Conservation (phyloP, 2,113 vertebrate species). For the Crotalus horridus region DNA sequence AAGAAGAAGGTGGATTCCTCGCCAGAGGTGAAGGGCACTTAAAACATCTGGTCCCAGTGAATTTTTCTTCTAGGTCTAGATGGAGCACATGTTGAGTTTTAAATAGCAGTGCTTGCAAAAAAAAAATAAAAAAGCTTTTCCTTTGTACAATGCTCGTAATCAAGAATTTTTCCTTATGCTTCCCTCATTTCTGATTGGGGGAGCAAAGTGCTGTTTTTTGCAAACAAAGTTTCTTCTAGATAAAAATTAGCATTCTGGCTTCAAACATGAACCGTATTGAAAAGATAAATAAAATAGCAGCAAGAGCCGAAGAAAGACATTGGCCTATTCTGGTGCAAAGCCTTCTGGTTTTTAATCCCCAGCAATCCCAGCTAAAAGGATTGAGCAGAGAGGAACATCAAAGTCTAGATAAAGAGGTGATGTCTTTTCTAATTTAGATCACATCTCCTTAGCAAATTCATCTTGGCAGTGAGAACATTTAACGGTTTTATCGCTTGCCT, state of each 20-base stretch:
- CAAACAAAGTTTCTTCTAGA: neutral
- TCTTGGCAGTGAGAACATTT: slow-evolving; percentile 4
- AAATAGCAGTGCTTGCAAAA: neutral
- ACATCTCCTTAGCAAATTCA: slow-evolving; percentile 12
- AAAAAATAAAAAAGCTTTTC: neutral
- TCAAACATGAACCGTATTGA: neutral
- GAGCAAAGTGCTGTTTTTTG: neutral
- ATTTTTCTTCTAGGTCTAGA: neutral
- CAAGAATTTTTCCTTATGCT: neutral
- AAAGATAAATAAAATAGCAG: slow-evolving; percentile 8
- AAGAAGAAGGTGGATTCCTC: neutral
- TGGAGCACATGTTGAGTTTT: neutral
- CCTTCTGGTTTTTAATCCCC: neutral
- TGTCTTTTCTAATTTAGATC: slow-evolving; percentile 27
- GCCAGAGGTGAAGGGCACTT: neutral
- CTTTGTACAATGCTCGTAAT: neutral
- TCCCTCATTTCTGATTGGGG: neutral
- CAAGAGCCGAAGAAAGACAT: neutral
- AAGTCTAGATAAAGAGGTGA: slow-evolving; percentile 29
- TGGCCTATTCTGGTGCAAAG: neutral
- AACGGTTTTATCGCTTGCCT: neutral
- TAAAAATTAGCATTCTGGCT: neutral
- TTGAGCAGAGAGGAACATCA: slow-evolving; percentile 4
- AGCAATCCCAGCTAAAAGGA: slow-evolving; percentile 17
- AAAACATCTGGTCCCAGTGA: neutral